Conservation (phyloP, 2,113 vertebrate genomes). For the Pluvianellus socialis region DNA sequence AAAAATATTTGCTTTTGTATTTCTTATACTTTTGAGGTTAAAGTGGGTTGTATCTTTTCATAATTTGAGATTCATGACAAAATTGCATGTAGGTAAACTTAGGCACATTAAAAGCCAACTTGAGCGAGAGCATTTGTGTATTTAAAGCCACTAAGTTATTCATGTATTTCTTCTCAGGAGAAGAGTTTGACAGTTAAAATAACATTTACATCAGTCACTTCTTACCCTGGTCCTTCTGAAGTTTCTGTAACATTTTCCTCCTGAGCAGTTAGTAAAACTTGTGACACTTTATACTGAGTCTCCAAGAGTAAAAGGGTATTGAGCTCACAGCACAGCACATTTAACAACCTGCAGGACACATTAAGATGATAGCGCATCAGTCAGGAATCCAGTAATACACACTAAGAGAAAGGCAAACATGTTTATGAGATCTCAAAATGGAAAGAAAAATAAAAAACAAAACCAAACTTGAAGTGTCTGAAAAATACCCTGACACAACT, state of each 20-base stretch:
- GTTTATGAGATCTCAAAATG: background rate
- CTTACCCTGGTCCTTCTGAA: constrained; percentile 73
- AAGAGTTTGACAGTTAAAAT: background rate
- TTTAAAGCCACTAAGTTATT: background rate
- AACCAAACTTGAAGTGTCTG: background rate
- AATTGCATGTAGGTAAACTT: background rate
- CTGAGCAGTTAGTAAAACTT: constrained; percentile 85
- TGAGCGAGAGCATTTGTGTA: background rate
- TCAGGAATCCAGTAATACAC: background rate
- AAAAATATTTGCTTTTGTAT: background rate
- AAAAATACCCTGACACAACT: background rate
- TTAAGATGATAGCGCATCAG: background rate
- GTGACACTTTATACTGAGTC: constrained; percentile 86
- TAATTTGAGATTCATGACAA: background rate
- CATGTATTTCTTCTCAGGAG: background rate
- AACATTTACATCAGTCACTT: background rate
- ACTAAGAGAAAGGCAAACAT: background rate
- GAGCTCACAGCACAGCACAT: constrained; percentile 88
- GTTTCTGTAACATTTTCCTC: constrained; percentile 78
- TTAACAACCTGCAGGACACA: constrained; percentile 81
- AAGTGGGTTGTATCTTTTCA: too few relatives aligned
- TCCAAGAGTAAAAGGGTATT: constrained; percentile 89
- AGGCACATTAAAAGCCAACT: background rate
- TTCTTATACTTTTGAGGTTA: too few relatives aligned
- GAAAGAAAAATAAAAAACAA: background rate